phyloP scores from a whole-genome alignment of 2,113 vertebrate species.

The Peromyscus californicus region DNA sequence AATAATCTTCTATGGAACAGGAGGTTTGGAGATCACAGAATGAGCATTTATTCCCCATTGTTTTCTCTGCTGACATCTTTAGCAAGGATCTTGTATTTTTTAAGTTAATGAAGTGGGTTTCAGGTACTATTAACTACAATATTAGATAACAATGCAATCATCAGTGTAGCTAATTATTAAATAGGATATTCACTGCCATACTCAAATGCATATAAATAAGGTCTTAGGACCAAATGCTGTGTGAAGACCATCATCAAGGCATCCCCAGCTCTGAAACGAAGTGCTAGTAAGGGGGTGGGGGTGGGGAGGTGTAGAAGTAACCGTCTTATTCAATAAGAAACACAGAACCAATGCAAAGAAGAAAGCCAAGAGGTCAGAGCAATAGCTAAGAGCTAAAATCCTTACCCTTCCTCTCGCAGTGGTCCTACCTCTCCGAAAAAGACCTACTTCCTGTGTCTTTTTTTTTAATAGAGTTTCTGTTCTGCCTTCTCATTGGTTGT shows the following conservation, averaged over 20 bases:
- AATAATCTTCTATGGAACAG: constrained; percentile 54
- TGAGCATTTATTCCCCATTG: constrained; percentile 74
- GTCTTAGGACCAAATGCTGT: background rate
- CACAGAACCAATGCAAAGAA: too few species aligned
- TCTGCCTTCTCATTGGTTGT: too few species aligned
- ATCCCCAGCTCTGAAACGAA: background rate
- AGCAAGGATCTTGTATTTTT: constrained; percentile 77
- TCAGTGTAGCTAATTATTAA: constrained; percentile 79
- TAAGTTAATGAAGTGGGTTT: constrained; percentile 81
- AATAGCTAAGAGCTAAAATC: too few species aligned
- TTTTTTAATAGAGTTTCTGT: too few species aligned
- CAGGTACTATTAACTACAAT: constrained; percentile 76
- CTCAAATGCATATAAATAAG: constrained; percentile 61
- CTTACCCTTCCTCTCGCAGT: too few species aligned
- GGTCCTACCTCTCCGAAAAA: too few species aligned
- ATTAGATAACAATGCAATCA: constrained; percentile 77
- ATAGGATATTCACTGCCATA: constrained; percentile 56
- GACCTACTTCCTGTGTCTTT: too few species aligned
- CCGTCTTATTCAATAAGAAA: too few species aligned
- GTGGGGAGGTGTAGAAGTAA: too few species aligned
- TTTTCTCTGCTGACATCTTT: constrained; percentile 79
- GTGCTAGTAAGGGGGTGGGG: background rate
- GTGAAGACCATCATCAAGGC: background rate
- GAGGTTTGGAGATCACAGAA: constrained; percentile 50
- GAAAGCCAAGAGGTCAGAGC: too few species aligned